A percentile compares a stretch with the other conserved stretches of the same genome.
Evolutionary conservation across 2,113 vertebrate species (phyloP).

Genomic region (Chauna torquata): DNA sequence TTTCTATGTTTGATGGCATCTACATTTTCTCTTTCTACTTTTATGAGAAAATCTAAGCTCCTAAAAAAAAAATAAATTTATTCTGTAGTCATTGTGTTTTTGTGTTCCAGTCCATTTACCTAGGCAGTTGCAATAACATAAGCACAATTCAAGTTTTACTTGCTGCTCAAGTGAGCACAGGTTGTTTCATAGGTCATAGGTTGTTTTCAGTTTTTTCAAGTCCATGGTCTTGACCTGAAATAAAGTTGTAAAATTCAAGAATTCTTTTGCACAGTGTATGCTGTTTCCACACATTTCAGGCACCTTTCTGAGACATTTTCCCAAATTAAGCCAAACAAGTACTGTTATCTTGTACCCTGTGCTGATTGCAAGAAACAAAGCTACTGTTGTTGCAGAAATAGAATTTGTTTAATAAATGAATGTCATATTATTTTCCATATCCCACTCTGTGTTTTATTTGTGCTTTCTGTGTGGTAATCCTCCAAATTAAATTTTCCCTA

Average conservation of each 20-base stretch:
- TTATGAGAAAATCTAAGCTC: not conserved
- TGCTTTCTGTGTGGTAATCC: not conserved
- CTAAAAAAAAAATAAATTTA: not conserved
- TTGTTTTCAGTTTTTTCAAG: not conserved
- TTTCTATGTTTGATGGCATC: not conserved
- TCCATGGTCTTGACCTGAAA: not conserved
- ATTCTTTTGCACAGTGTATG: not conserved
- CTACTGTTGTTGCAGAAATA: not conserved
- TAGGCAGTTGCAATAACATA: not conserved
- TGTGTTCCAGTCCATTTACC: not conserved
- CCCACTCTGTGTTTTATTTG: not conserved
- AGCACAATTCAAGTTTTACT: not conserved
- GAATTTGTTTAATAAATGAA: not conserved
- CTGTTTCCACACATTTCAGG: not conserved
- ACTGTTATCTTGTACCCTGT: not conserved
- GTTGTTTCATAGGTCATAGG: too few relatives aligned
- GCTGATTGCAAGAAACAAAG: not conserved
- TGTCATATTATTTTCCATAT: not conserved
- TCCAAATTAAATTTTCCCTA: not conserved
- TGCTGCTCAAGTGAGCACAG: not conserved
- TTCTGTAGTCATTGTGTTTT: not conserved
- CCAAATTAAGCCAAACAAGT: not conserved
- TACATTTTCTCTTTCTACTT: not conserved
- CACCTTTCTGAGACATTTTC: not conserved
- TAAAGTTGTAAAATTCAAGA: not conserved